These are phyloP conservation scores for Cryptosula pallasiana DNA, from an alignment of 2,888 invertebrate genomes.

Conservation along the genomic window DNA sequence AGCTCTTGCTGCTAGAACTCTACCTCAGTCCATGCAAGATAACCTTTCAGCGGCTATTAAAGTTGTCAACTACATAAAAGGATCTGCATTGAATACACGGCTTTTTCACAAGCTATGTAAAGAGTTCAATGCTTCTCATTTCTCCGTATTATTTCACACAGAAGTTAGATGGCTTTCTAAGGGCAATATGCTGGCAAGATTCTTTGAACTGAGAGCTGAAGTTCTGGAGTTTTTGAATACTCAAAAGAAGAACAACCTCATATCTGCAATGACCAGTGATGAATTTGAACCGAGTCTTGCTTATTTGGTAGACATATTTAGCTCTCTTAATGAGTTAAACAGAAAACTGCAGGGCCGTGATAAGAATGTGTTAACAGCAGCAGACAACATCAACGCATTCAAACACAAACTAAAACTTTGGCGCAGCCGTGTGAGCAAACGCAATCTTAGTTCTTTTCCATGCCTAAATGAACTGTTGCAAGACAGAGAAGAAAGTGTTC, in stretches of 20 bases:
- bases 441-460: neutral
- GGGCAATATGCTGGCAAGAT: slow-evolving; percentile 15
- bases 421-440: neutral
- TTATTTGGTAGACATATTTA: slow-evolving; percentile 8
- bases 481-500: neutral
- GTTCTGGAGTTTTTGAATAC: slow-evolving; percentile 4
- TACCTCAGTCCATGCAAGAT: neutral
- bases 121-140: neutral
- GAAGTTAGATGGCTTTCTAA: slow-evolving; percentile 17
- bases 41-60: neutral
- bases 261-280: neutral
- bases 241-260: neutral
- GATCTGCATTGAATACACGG: slow-evolving; percentile 14
- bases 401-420: slow-evolving; percentile 3
- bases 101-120: slow-evolving; percentile 12
- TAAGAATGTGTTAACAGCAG: slow-evolving; percentile 16
- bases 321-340: slow-evolving; percentile 17
- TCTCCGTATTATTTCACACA: slow-evolving; percentile 4
- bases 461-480: slow-evolving; percentile 9
- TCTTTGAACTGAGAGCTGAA: slow-evolving; percentile 7
- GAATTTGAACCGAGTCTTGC: slow-evolving; percentile 1
- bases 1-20: neutral
- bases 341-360: neutral
- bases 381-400: slow-evolving; percentile 7
- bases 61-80: neutral